Evolutionary conservation across 30 jellyfish, hydroid and myxozoan genomes (phyloP).

Genomic region (Mastigias papua): DNA sequence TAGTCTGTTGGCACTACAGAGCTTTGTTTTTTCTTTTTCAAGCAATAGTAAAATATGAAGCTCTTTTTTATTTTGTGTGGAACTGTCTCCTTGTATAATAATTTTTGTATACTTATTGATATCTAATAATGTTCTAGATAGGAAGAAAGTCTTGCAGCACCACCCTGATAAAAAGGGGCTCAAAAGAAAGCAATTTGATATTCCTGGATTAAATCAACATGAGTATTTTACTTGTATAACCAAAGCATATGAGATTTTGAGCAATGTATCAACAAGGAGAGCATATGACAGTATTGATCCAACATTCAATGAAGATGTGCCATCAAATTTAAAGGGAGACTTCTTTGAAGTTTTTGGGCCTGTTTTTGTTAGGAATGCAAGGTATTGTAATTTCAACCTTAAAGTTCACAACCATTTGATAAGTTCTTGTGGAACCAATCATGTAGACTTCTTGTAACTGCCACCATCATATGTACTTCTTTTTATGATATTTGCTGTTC

Average conservation of each 20-base stretch:
- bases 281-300: constrained; percentile 97
- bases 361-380: constrained; percentile 74
- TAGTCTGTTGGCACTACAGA: no score
- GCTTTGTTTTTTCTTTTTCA: no score
- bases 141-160: constrained; percentile 83
- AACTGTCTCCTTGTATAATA: no score
- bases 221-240: constrained; percentile 96
- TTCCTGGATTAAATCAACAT: constrained; percentile 86
- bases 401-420: no score
- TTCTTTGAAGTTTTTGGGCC: constrained; percentile 74
- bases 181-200: constrained; percentile 28
- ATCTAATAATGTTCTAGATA: constrained; percentile 50
- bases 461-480: no score
- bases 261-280: constrained; percentile 81
- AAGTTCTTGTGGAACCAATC: no score
- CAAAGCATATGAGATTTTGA: constrained; percentile 86
- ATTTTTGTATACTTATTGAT: no score
- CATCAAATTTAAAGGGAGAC: constrained; percentile 83
- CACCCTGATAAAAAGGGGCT: constrained; percentile 93
- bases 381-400: constrained; percentile 41
- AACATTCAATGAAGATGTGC: constrained; percentile 82
- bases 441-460: no score
- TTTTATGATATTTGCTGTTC: no score
- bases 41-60: no score
- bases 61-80: background rate